Evolutionary conservation across 2,113 vertebrate species (phyloP), one percentile per base, ranked within the genome.

Genomic region (Pantherophis guttatus): DNA sequence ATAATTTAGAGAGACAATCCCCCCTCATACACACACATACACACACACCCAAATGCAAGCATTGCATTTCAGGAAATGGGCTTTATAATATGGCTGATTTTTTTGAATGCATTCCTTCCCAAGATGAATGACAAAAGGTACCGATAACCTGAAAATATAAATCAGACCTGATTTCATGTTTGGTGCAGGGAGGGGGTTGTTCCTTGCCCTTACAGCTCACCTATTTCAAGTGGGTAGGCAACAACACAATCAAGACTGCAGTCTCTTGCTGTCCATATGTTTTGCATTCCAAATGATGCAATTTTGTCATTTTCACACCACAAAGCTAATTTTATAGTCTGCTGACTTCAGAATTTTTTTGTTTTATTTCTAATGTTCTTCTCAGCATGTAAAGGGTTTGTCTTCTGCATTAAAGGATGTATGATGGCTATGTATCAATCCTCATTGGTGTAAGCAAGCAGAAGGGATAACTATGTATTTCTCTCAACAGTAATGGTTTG

Each of bases 241-340:
- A 65, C 4, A 13, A 65, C 26, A 65, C 62, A 65, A 33, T 24
- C 88, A 54, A 86, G 89, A 8, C 6, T 89, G 33, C 58, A 87
- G 65, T 89, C 75, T 39, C 62, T n/a, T 81, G 26, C 53, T 53
- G 21, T 90, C 11, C 19, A 58, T 44, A 94, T 94, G 88, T 62
- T 96, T 95, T 95, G 92, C 91, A 21, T 93, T 65, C 90, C 58
- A 90, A 93, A 94, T 95, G 94, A 96, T 96, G 94, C 95, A 97
- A 93, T 86, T 87, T 86, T 93, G 95, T 95, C 92, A 94, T 95
- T 97, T 97, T 92, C 95, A 92, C 0, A 0, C 92, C 96, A 97
- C 96, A 97, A 96, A 95, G 93, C 91, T 95, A 94, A 97, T 97
- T 97, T 97, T 96, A 96, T 96, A 96, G 95, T 95, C 96, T 96